Evolutionary conservation across 2,888 invertebrate species (phyloP).

Genomic region (Dione juno): DNA sequence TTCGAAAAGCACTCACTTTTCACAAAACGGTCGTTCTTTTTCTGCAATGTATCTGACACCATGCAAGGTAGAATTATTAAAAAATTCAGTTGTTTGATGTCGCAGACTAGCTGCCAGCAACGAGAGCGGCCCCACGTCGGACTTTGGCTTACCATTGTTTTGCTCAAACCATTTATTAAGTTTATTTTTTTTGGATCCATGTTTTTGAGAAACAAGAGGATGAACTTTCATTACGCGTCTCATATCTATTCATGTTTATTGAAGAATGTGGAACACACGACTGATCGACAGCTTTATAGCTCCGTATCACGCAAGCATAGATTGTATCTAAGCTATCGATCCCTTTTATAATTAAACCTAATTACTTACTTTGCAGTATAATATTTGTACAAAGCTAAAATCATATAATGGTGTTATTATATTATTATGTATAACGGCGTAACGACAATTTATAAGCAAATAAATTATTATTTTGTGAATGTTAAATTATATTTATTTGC

Average conservation of each 20-base stretch:
- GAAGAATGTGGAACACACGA: background rate
- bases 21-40: conserved; percentile 88
- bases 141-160: conserved; percentile 34
- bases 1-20: conserved; percentile 84
- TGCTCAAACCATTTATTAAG: conserved; percentile 41
- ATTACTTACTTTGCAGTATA: conserved; percentile 4
- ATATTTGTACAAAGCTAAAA: background rate
- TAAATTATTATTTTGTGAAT: no score
- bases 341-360: conserved; percentile 24
- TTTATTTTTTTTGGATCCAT: conserved; percentile 40
- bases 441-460: no score
- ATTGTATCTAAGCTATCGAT: conserved; percentile 68
- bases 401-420: background rate
- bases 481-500: no score
- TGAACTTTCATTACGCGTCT: conserved; percentile 64
- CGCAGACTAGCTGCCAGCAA: conserved; percentile 86
- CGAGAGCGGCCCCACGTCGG: conserved; percentile 62
- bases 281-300: conserved; percentile 29
- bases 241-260: background rate
- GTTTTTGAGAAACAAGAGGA: conserved; percentile 57
- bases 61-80: conserved; percentile 89
- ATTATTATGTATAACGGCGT: background rate
- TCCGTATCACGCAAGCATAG: conserved; percentile 59
- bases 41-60: conserved; percentile 92
- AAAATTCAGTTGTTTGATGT: conserved; percentile 89